These are phyloP conservation scores for Melikaiella ostensackeni DNA, from an alignment of 2,888 invertebrate genomes.

Conservation along the genomic window DNA sequence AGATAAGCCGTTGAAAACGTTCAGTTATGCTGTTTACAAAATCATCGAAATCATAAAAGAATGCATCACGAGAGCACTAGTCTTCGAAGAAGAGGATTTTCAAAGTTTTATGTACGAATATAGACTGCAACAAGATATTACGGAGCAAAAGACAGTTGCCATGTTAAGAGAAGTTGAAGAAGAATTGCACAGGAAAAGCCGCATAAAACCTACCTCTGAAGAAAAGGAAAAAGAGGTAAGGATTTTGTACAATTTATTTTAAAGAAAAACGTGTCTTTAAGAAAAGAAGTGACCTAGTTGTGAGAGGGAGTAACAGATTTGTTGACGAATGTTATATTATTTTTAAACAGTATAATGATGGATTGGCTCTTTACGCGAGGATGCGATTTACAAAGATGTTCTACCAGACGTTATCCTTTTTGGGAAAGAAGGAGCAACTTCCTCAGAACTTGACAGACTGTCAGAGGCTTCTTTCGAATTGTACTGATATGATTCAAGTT, in stretches of 20 bases:
- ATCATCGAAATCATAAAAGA: slow-evolving; percentile 93
- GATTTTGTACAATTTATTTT: not conserved
- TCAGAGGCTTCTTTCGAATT: slow-evolving; percentile 88
- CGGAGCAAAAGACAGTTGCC: slow-evolving; percentile 88
- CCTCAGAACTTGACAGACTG: slow-evolving; percentile 86
- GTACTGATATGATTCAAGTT: slow-evolving; percentile 89
- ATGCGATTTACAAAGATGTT: slow-evolving; percentile 92
- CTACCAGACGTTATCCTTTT: slow-evolving; percentile 87
- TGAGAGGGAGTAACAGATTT: not conserved
- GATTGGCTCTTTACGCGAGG: slow-evolving; percentile 86
- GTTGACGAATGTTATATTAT: slow-evolving; percentile 35
- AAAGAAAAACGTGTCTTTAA: not conserved
- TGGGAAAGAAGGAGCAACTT: slow-evolving; percentile 84
- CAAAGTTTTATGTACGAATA: slow-evolving; percentile 96
- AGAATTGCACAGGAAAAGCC: slow-evolving; percentile 86
- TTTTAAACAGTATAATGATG: slow-evolving; percentile 78
- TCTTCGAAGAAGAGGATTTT: slow-evolving; percentile 98
- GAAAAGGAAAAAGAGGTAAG: slow-evolving; percentile 76
- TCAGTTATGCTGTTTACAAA: slow-evolving; percentile 92
- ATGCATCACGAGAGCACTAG: slow-evolving; percentile 91
- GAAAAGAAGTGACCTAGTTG: not conserved
- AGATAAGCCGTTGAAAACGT: slow-evolving; percentile 90
- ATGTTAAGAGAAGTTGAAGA: slow-evolving; percentile 95
- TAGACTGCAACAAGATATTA: slow-evolving; percentile 88
- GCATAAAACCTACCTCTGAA: slow-evolving; percentile 79